Percentiles rank a stretch among this genome's conserved stretches.
Evolutionary conservation across 1,140 invertebrate genomes (phyloP).

Genomic region (Drosophila nebulosa): DNA sequence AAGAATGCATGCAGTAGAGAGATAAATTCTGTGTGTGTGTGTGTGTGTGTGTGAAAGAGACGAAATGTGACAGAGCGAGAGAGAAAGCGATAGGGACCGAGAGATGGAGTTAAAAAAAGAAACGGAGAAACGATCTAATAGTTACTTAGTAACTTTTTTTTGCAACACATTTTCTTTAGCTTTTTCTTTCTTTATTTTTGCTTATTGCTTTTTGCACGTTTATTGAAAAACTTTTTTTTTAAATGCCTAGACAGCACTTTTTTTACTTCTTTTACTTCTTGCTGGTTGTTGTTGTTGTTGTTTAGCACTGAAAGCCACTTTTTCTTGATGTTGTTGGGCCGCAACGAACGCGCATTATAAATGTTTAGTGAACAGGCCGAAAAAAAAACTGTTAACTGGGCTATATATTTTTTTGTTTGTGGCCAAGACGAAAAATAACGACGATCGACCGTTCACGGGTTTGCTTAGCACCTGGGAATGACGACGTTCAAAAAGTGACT

Average conservation of each 20-base stretch:
- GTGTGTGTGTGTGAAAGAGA: background rate
- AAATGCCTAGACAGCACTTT: constrained; percentile 44
- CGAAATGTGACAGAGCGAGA: constrained; percentile 3
- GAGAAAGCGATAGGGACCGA: background rate
- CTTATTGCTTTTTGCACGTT: constrained; percentile 2
- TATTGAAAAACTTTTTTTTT: constrained; percentile 34
- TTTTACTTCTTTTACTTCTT: constrained; percentile 12
- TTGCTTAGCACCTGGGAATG: constrained; percentile 45
- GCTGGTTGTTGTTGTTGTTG: background rate
- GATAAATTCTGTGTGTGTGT: background rate
- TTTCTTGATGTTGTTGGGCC: constrained; percentile 25
- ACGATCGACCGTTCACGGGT: constrained; percentile 32
- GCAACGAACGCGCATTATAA: constrained; percentile 51
- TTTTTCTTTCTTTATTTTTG: constrained; percentile 23
- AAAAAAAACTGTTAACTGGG: constrained; percentile 19
- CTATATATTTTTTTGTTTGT: background rate
- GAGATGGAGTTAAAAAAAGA: background rate
- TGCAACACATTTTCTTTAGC: constrained; percentile 32
- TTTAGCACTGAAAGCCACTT: constrained; percentile 52
- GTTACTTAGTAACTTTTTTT: constrained; percentile 44
- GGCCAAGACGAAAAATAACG: background rate
- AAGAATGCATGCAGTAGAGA: constrained; percentile 62
- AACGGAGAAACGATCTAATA: constrained; percentile 32
- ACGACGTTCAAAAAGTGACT: constrained; percentile 60
- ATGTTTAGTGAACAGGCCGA: background rate